A percentile compares a stretch with the other conserved stretches of the same genome.
These are phyloP conservation scores for Incurvaria masculella DNA, from an alignment of 2,888 invertebrate genomes.

Conservation along the genomic window DNA sequence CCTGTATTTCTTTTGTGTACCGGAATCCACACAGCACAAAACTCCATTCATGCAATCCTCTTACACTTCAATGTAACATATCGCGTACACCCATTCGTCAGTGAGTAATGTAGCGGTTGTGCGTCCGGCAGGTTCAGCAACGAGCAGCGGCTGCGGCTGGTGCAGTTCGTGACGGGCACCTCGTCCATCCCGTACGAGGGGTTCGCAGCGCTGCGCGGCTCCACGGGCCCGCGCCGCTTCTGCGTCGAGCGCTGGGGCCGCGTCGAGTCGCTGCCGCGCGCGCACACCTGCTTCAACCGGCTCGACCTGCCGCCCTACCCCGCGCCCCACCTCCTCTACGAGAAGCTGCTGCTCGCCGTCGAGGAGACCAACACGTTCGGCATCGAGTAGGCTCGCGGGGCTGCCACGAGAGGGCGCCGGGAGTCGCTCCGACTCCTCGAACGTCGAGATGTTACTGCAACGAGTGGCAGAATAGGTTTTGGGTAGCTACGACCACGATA, in stretches of 20 bases:
- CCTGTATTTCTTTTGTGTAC: too few relatives aligned
- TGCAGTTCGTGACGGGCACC: conserved; percentile 98
- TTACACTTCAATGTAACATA: too few relatives aligned
- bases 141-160: conserved; percentile 85
- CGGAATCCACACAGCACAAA: too few relatives aligned
- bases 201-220: conserved; percentile 91
- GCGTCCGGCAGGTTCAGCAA: conserved; percentile 81
- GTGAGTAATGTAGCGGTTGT: too few relatives aligned
- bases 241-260: conserved; percentile 98
- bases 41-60: too few relatives aligned
- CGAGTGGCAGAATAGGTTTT: too few relatives aligned
- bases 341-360: conserved; percentile 88
- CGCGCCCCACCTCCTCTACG: conserved; percentile 84
- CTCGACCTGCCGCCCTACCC: conserved; percentile 96
- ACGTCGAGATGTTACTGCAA: too few relatives aligned
- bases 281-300: conserved; percentile 98
- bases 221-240: conserved; percentile 92
- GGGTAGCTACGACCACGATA: too few relatives aligned
- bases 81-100: too few relatives aligned
- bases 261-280: conserved; percentile 88
- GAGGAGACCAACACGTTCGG: conserved; percentile 97
- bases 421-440: too few relatives aligned
- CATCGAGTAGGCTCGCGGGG: conserved; percentile 63
- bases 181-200: conserved; percentile 98
- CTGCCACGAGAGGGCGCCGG: too few relatives aligned